These are phyloP conservation scores for Neocrepidodera transversa DNA, from an alignment of 2,888 invertebrate genomes.

Conservation along the genomic window DNA sequence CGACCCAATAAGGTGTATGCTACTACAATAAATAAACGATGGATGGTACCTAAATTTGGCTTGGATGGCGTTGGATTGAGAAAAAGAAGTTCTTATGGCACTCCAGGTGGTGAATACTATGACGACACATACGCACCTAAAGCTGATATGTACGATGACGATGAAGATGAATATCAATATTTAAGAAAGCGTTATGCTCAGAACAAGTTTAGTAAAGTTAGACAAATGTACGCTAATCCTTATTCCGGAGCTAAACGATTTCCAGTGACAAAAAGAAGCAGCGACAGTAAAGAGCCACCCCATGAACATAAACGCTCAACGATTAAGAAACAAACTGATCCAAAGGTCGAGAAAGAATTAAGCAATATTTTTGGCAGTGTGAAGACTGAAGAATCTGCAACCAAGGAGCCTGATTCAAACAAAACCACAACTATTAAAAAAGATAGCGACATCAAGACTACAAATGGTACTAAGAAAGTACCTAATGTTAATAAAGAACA, in stretches of 20 bases:
- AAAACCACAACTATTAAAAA: slow-evolving; percentile 36
- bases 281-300: slow-evolving; percentile 40
- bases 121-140: slow-evolving; percentile 34
- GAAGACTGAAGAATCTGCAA: slow-evolving; percentile 20
- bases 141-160: slow-evolving; percentile 38
- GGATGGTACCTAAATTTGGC: slow-evolving; percentile 53
- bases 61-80: slow-evolving; percentile 53
- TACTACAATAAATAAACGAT: slow-evolving; percentile 49
- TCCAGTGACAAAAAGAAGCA: slow-evolving; percentile 73
- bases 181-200: slow-evolving; percentile 40
- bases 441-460: slow-evolving; percentile 30
- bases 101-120: slow-evolving; percentile 17
- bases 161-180: slow-evolving; percentile 37
- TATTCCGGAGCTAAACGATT: slow-evolving; percentile 64
- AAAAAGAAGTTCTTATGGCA: slow-evolving; percentile 48
- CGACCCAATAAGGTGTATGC: slow-evolving; percentile 49
- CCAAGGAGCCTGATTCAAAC: slow-evolving; percentile 30
- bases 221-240: slow-evolving; percentile 35
- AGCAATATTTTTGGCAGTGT: slow-evolving; percentile 69
- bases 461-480: slow-evolving; percentile 33
- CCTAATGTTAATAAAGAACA: slow-evolving; percentile 55
- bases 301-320: slow-evolving; percentile 51
- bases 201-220: slow-evolving; percentile 35
- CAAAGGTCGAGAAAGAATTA: slow-evolving; percentile 73
- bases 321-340: slow-evolving; percentile 65